Evolutionary conservation across 2,113 vertebrate genomes (phyloP), one percentile per base, ranked within the genome.

Genomic region (Myiagra hebetior): DNA sequence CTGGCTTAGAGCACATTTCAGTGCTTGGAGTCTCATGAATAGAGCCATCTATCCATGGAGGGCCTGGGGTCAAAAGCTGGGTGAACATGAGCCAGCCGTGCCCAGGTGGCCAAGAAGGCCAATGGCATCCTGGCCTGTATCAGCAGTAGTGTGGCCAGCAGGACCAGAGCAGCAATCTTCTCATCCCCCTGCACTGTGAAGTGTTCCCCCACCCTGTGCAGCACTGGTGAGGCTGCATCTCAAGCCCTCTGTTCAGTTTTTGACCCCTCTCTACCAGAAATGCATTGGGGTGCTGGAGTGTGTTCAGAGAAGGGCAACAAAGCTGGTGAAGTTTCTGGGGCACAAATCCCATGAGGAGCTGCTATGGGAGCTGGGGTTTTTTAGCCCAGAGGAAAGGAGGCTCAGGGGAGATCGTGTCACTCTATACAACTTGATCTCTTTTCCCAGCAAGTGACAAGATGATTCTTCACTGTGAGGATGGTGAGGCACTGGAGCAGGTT

Each of bases 121-220:
- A 18, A 1, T 23, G 31, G 15, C 39, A 23, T 20, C 39, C 46
- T 55, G 46, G 46, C 10, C 16, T 73, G 21, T 13, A 6, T 11
- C 18, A 67, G 41, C 35, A 74, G 2, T 19, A 4, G 7, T 22
- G 24, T 6, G 3, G n/a, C n/a, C 60, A 60, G 22, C 30, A 55
- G 53, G 10, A 60, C 6, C 33, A 62, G 27, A 11, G 15, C 42
- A 68, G n/a, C 0, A 1, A 49, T 55, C 19, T 23, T 35, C 55
- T 41, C 8, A 11, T 74, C 8, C 7, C 6, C 9, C 39, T 42
- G 22, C 15, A 31, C 41, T 33, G 11, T 47, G 55, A 19, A 31
- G 18, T 26, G 17, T 63, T 31, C 8, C 15, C 12, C 6, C 1
- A 15, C 4, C 21, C 26, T 4, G 18, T 49, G 31, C 0, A 1